Conservation (phyloP, 2,888 invertebrate genomes). For the Rhagonycha fulva region DNA sequence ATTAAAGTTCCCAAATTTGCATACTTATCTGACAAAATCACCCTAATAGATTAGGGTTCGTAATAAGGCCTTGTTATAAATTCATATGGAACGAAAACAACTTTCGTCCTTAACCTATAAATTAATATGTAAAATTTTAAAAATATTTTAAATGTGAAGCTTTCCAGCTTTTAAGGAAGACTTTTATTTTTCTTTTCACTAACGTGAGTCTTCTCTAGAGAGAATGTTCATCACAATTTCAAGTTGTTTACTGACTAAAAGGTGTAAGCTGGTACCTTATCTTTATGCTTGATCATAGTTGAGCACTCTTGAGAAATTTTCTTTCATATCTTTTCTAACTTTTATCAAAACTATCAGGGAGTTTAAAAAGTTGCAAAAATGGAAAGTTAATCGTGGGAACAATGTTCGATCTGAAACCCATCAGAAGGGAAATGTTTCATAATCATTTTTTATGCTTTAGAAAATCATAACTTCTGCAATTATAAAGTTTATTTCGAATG, state of each 20-base stretch:
- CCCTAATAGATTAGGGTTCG: not conserved
- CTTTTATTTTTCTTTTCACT: not conserved
- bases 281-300: not conserved
- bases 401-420: not conserved
- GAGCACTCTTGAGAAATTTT: not conserved
- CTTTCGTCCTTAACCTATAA: not conserved
- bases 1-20: not conserved
- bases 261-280: not conserved
- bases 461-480: not conserved
- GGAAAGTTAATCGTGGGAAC: not conserved
- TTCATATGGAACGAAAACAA: not conserved
- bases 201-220: not conserved
- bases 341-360: not conserved
- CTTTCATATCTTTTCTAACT: no score
- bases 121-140: not conserved
- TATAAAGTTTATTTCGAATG: not conserved
- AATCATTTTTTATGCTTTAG: not conserved
- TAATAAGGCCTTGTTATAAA: not conserved
- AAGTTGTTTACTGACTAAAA: not conserved
- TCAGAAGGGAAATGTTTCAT: not conserved
- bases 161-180: not conserved
- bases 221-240: not conserved
- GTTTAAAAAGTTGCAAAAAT: not conserved
- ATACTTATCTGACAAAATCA: not conserved
- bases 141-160: not conserved